phyloP scores from a whole-genome alignment of 2,888 invertebrate genomes.

The Cephus rjabovi region DNA sequence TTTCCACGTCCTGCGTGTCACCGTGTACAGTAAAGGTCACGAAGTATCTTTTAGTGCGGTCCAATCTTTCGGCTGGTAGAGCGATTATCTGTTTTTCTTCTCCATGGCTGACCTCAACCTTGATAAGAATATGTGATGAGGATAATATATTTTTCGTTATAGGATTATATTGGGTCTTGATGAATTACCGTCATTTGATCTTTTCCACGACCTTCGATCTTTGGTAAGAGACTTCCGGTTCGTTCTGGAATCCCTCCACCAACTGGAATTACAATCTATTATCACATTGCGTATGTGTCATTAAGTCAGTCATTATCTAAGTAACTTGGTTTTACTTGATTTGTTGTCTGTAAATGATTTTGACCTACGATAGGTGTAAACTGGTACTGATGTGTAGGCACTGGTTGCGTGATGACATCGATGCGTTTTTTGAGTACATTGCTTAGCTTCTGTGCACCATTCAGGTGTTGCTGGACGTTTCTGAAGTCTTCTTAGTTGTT shows the following conservation, averaged over 20 bases:
- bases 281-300: conserved; percentile 47
- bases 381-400: conserved; percentile 88
- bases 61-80: conserved; percentile 86
- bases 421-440: conserved; percentile 89
- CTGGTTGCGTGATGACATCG: conserved; percentile 92
- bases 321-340: neutral
- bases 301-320: neutral
- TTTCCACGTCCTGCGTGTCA: conserved; percentile 71
- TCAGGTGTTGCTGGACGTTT: conserved; percentile 69
- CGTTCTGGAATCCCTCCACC: conserved; percentile 61
- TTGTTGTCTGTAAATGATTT: neutral
- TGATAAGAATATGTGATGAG: neutral
- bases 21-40: conserved; percentile 93
- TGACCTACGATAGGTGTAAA: conserved; percentile 61
- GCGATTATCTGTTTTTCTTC: conserved; percentile 88
- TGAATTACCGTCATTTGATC: conserved; percentile 62
- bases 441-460: conserved; percentile 78
- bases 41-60: conserved; percentile 91
- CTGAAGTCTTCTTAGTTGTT: conserved; percentile 83
- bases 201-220: conserved; percentile 60
- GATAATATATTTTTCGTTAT: neutral
- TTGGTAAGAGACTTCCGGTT: conserved; percentile 59
- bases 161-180: neutral
- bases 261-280: conserved; percentile 65
- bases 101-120: conserved; percentile 85